These are phyloP conservation scores for Conus ventricosus DNA, from an alignment of 1,140 invertebrate genomes.

Conservation along the genomic window DNA sequence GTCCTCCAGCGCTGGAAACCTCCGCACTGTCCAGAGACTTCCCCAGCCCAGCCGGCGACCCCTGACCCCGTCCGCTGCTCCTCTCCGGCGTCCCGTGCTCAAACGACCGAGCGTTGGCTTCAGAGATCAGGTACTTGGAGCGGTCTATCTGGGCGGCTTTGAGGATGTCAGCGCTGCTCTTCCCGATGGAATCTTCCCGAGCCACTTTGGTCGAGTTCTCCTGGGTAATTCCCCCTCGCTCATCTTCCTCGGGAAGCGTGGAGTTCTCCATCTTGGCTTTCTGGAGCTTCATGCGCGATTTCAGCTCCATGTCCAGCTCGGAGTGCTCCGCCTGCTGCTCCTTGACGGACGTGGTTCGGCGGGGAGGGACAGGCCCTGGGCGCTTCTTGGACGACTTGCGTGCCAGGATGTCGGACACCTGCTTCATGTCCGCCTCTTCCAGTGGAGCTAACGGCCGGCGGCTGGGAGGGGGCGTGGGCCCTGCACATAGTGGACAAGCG, in stretches of 20 bases:
- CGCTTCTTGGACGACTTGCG: slow-evolving; percentile 64
- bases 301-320: slow-evolving; percentile 62
- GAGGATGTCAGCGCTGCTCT: slow-evolving; percentile 63
- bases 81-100: slow-evolving; percentile 50
- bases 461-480: slow-evolving; percentile 66
- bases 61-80: slow-evolving; percentile 56
- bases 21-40: slow-evolving; percentile 36
- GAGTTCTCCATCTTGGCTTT: slow-evolving; percentile 69
- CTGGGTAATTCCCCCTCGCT: slow-evolving; percentile 28
- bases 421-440: slow-evolving; percentile 66
- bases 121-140: slow-evolving; percentile 68
- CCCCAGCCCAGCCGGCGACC: slow-evolving; percentile 32
- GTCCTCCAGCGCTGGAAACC: slow-evolving; percentile 49
- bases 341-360: slow-evolving; percentile 60
- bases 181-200: slow-evolving; percentile 49
- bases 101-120: slow-evolving; percentile 57
- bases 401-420: slow-evolving; percentile 55
- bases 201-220: slow-evolving; percentile 49
- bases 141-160: slow-evolving; percentile 67
- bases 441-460: slow-evolving; percentile 58
- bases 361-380: slow-evolving; percentile 60
- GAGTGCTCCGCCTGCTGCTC: slow-evolving; percentile 34
- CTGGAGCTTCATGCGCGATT: slow-evolving; percentile 68
- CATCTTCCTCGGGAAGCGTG: slow-evolving; percentile 51
- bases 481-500: slow-evolving; percentile 44